Evolutionary conservation across 2,113 vertebrate species (phyloP).

Genomic region (Propithecus coquereli): DNA sequence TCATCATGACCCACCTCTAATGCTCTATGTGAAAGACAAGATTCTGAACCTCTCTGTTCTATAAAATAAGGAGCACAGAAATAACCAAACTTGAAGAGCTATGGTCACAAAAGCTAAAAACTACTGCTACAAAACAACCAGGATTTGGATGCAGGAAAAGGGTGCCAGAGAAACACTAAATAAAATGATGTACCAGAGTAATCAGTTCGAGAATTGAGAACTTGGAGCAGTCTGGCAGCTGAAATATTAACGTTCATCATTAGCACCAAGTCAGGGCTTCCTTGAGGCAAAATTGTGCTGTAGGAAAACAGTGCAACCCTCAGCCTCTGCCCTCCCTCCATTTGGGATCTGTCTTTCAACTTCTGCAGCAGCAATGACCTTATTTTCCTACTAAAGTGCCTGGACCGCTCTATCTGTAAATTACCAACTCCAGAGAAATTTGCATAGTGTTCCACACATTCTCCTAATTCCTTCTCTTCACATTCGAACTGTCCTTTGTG

Average conservation of each 20-base stretch:
- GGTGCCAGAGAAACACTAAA: neutral
- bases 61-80: constrained; percentile 17
- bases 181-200: neutral
- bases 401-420: neutral
- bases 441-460: neutral
- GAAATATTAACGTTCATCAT: neutral
- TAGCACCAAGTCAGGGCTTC: neutral
- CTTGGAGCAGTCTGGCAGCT: neutral
- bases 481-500: neutral
- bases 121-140: neutral
- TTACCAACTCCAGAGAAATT: neutral
- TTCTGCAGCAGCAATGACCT: neutral
- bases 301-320: neutral
- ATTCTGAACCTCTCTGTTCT: neutral
- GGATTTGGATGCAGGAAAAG: neutral
- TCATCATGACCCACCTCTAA: neutral
- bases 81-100: neutral
- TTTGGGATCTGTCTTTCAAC: neutral
- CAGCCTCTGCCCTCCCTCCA: neutral
- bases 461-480: neutral
- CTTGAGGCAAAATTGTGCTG: neutral
- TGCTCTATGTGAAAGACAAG: neutral
- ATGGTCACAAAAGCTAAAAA: constrained; percentile 27
- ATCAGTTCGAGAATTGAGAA: neutral
- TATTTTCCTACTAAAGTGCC: neutral